Conservation (phyloP, 2,113 vertebrate genomes). For the Hemiprocne comata region DNA sequence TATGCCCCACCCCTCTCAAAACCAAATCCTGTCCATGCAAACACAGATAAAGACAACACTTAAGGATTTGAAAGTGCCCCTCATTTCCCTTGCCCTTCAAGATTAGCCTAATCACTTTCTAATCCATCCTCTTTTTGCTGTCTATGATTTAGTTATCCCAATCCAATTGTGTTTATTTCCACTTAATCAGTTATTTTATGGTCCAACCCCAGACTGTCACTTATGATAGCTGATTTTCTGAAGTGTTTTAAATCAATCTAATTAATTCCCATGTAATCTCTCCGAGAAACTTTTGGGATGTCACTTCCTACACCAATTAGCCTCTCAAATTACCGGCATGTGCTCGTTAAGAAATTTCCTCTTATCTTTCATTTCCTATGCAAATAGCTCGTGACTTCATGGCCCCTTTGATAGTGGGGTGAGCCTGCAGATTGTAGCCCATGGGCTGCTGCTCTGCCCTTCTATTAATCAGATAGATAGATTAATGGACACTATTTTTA, state of each 20-base stretch:
- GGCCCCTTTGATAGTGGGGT: neutral
- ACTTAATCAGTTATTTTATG: conserved; percentile 10
- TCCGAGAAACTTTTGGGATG: neutral
- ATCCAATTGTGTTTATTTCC: conserved; percentile 38
- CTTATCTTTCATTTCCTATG: neutral
- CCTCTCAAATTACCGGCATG: conserved; percentile 9
- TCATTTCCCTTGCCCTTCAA: neutral
- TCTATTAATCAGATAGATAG: neutral
- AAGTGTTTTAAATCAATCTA: conserved; percentile 34
- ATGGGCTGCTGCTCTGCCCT: neutral
- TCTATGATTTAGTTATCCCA: neutral
- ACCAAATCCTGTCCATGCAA: neutral
- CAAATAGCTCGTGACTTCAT: neutral
- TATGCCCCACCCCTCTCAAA: neutral
- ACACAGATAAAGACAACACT: neutral
- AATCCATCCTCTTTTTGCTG: neutral
- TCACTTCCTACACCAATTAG: conserved; percentile 38
- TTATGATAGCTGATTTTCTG: neutral
- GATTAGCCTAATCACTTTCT: conserved; percentile 1
- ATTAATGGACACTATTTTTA: neutral
- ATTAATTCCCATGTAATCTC: conserved; percentile 48
- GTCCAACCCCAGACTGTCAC: neutral
- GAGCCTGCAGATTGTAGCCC: neutral
- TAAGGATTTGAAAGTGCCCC: neutral
- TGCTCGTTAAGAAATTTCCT: conserved; percentile 1